Evolutionary conservation across 1,140 invertebrate species (phyloP).

Genomic region (Paracyclopina nana): DNA sequence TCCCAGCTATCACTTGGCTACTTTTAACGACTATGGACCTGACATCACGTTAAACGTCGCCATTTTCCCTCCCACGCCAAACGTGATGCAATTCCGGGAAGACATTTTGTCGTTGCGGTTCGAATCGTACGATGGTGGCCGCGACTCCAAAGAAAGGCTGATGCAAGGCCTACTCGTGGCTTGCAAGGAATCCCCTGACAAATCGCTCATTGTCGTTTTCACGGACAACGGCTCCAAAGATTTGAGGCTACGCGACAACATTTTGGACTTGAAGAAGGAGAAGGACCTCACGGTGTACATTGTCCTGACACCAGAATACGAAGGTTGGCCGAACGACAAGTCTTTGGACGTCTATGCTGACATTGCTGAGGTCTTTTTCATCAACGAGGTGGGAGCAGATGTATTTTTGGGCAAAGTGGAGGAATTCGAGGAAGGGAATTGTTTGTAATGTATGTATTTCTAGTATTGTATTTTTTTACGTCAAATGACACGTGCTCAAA

Average conservation of each 20-base stretch:
- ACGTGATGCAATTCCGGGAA: constrained; percentile 8
- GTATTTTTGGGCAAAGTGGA: constrained; percentile 1
- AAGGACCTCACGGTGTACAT: constrained; percentile 12
- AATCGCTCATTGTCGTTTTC: constrained; percentile 16
- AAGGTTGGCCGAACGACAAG: constrained; percentile 2
- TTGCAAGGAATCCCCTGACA: not conserved
- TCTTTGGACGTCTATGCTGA: constrained; percentile 10
- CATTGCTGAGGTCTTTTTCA: constrained; percentile 9
- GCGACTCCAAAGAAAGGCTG: constrained; percentile 14
- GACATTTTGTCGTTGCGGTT: constrained; percentile 4
- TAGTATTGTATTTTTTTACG: too few relatives aligned
- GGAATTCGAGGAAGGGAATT: constrained; percentile 8
- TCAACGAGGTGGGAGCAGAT: constrained; percentile 3
- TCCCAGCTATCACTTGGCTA: constrained; percentile 8
- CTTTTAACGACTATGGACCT: constrained; percentile 15
- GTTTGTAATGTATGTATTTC: too few relatives aligned
- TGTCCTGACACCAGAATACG: constrained; percentile 15
- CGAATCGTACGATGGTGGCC: constrained; percentile 16
- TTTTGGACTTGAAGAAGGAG: constrained; percentile 1
- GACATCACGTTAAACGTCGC: not conserved
- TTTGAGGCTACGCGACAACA: constrained; percentile 10
- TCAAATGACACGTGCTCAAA: too few relatives aligned
- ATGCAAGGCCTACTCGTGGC: constrained; percentile 12
- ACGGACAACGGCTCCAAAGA: constrained; percentile 16
- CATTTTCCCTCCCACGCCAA: not conserved